Percentiles rank a stretch among this genome's conserved stretches.
These are phyloP conservation scores for Aleiodes alternator DNA, from an alignment of 2,888 invertebrate species.

Conservation along the genomic window DNA sequence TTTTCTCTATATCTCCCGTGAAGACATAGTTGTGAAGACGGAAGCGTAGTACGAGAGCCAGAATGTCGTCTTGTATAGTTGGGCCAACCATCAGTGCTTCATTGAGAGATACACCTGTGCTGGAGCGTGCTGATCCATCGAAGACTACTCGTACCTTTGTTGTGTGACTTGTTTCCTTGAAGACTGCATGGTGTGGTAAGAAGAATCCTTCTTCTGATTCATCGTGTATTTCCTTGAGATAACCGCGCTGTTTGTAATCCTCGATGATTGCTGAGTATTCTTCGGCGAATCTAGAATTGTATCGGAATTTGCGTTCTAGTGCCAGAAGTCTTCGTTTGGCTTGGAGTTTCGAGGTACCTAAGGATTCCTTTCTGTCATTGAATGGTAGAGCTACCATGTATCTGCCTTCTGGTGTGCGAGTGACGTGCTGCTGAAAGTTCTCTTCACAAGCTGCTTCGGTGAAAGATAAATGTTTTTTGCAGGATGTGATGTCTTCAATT, in stretches of 20 bases:
- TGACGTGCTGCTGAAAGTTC: constrained; percentile 35
- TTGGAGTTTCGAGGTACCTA: constrained; percentile 42
- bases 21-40: constrained; percentile 36
- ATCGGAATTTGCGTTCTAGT: constrained; percentile 37
- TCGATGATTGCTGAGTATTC: constrained; percentile 41
- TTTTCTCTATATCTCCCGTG: constrained; percentile 41
- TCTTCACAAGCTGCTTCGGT: constrained; percentile 34
- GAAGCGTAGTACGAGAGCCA: constrained; percentile 43
- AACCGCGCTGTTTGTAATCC: constrained; percentile 35
- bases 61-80: constrained; percentile 47
- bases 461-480: constrained; percentile 26
- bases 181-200: constrained; percentile 40
- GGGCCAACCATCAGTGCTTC: constrained; percentile 40
- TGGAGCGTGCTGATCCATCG: constrained; percentile 42
- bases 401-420: constrained; percentile 39
- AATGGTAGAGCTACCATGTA: constrained; percentile 49
- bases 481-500: constrained; percentile 52
- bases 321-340: constrained; percentile 18
- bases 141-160: constrained; percentile 44
- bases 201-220: constrained; percentile 31
- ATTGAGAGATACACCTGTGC: constrained; percentile 46
- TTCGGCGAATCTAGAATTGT: constrained; percentile 22
- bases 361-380: constrained; percentile 24
- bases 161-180: constrained; percentile 40
- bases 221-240: constrained; percentile 33